phyloP scores from a whole-genome alignment of 2,888 invertebrate species.

The Tenthredo notha region DNA sequence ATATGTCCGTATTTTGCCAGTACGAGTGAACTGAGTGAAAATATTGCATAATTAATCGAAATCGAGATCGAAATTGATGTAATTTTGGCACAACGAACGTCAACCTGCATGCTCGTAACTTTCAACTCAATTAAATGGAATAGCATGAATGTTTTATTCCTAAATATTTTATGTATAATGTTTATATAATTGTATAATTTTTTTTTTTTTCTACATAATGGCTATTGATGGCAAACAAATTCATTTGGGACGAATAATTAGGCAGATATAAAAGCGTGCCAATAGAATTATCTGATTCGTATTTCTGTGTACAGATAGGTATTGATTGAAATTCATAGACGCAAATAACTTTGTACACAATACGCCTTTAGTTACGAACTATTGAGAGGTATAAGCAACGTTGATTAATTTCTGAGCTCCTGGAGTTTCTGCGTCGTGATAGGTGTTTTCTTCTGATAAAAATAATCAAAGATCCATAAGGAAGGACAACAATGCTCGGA shows the following conservation, averaged over 20 bases:
- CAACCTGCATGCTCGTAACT: neutral
- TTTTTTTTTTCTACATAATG: neutral
- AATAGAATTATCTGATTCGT: neutral
- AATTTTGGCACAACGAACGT: neutral
- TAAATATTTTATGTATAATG: no score
- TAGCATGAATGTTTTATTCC: neutral
- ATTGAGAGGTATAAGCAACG: neutral
- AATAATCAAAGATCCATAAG: neutral
- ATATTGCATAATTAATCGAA: neutral
- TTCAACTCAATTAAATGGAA: neutral
- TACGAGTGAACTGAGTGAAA: constrained; percentile 1
- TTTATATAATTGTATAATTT: neutral
- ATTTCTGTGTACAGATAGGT: neutral
- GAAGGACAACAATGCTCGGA: neutral
- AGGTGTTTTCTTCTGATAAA: neutral
- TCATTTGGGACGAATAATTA: constrained; percentile 32
- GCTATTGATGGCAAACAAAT: constrained; percentile 6
- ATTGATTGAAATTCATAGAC: neutral
- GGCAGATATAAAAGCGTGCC: neutral
- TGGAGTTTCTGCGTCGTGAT: neutral
- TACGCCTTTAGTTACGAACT: neutral
- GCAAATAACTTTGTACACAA: neutral
- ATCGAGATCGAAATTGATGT: neutral
- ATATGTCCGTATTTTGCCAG: neutral
- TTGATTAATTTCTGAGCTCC: neutral